These are phyloP conservation scores for Scomber scombrus DNA, from an alignment of 2,113 vertebrate genomes.

Conservation along the genomic window DNA sequence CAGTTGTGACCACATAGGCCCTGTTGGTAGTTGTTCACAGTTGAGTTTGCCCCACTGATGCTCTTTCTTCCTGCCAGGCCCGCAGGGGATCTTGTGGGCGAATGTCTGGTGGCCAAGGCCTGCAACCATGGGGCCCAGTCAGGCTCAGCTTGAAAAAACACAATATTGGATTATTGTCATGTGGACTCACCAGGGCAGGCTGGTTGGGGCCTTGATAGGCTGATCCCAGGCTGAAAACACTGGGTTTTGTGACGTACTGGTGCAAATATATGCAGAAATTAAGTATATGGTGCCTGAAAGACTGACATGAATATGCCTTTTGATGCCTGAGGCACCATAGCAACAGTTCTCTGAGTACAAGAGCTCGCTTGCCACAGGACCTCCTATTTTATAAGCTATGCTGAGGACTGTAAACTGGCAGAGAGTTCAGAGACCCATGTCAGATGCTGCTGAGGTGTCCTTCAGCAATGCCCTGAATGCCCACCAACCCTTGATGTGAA, in stretches of 20 bases:
- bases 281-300: background rate
- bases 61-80: background rate
- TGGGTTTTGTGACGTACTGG: background rate
- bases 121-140: background rate
- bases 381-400: too few relatives aligned
- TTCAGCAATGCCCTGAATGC: too few relatives aligned
- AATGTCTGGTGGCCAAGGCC: background rate
- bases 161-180: background rate
- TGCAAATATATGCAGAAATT: background rate
- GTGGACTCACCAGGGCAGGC: too few relatives aligned
- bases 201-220: background rate
- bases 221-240: background rate
- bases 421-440: too few relatives aligned
- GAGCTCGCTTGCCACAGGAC: background rate
- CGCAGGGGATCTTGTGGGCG: background rate
- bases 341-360: constrained; percentile 12
- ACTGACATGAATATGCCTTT: constrained; percentile 1
- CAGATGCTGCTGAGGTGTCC: too few relatives aligned
- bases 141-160: background rate
- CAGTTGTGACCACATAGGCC: background rate
- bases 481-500: background rate
- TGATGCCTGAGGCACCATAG: constrained; percentile 8
- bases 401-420: too few relatives aligned
- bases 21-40: background rate
- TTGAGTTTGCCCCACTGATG: background rate